phyloP scores from a whole-genome alignment of 2,888 invertebrate genomes.

The Ellobium chinense region DNA sequence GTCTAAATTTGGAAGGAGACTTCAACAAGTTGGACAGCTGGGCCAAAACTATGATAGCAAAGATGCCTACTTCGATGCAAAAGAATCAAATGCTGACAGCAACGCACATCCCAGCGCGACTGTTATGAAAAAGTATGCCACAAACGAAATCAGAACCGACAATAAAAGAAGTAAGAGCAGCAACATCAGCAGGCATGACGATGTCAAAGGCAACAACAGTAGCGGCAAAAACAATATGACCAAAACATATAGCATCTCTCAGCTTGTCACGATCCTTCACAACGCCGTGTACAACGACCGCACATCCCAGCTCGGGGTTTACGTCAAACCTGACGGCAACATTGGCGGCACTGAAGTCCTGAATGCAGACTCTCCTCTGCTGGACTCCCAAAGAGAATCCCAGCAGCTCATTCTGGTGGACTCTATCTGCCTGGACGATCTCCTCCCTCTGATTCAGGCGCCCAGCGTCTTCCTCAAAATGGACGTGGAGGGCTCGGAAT shows the following conservation, averaged over 20 bases:
- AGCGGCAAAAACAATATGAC: no score
- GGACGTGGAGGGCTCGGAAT: conserved; percentile 68
- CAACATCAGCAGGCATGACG: neutral
- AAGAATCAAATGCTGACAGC: neutral
- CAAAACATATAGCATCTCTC: neutral
- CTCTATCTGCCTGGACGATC: conserved; percentile 61
- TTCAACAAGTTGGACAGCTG: neutral
- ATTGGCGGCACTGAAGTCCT: neutral
- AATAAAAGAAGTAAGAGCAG: neutral
- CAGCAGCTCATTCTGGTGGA: conserved; percentile 28
- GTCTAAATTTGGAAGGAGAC: neutral
- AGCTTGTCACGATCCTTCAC: conserved; percentile 55
- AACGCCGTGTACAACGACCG: conserved; percentile 46
- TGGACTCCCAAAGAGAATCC: conserved; percentile 3
- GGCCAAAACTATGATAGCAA: neutral
- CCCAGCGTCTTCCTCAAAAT: conserved; percentile 64
- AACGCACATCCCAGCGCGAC: neutral
- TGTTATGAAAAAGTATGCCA: neutral
- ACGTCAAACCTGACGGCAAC: conserved; percentile 4
- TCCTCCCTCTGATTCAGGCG: conserved; percentile 51
- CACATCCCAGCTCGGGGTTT: conserved; percentile 15
- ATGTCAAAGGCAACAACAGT: no score
- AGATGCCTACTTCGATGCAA: neutral
- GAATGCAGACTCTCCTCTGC: neutral
- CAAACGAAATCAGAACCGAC: no score